Evolutionary conservation across 2,888 invertebrate genomes (phyloP), one percentile per base, ranked within the genome.

Genomic region (Emmelina monodactyla): DNA sequence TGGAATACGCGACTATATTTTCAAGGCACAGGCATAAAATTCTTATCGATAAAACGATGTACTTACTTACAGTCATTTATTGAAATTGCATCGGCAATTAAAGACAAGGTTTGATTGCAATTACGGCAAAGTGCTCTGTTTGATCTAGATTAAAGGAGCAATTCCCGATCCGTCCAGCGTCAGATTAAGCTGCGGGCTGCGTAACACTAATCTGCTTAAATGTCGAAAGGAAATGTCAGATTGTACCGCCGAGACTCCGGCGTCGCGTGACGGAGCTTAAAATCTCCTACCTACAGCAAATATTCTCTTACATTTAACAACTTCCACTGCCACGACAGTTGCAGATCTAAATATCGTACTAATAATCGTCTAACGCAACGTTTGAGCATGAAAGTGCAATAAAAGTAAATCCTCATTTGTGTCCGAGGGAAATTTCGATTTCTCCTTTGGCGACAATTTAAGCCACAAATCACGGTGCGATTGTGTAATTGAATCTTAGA

Each of bases 221-320:
- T 72, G 78, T 76, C 79, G 70, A 73, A 69, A 78, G 80, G 79
- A 81, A 79, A 81, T 69, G 80, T 81, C 80, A 70, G 80, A 78
- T 80, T 73, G 78, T 70, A 72, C 64, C 66, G 63, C 68, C 71
- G 71, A 65, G 69, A 64, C 55, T 55, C 47, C 59, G 61, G 54
- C 58, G 53, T 52, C 42, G 56, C 56, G n/a, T n/a, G 71, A 67
- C 62, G 68, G 53, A 67, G 71, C 67, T 75, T 73, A 72, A 58
- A 14, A 46, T 44, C 55, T 53, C 50, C 50, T 57, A 63, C 66
- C 65, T 61, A 63, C 67, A 64, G 60, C 65, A 10, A 25, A 25
- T n/a, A n/a, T n/a, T n/a, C n/a, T n/a, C n/a, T n/a, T n/a, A n/a
- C n/a, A n/a, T n/a, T n/a, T n/a, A n/a, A n/a, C n/a, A n/a, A n/a